A percentile compares a stretch with the other conserved stretches of the same genome.
These are phyloP conservation scores for Amazona vittata DNA, from an alignment of 2,113 vertebrate genomes.

Conservation along the genomic window DNA sequence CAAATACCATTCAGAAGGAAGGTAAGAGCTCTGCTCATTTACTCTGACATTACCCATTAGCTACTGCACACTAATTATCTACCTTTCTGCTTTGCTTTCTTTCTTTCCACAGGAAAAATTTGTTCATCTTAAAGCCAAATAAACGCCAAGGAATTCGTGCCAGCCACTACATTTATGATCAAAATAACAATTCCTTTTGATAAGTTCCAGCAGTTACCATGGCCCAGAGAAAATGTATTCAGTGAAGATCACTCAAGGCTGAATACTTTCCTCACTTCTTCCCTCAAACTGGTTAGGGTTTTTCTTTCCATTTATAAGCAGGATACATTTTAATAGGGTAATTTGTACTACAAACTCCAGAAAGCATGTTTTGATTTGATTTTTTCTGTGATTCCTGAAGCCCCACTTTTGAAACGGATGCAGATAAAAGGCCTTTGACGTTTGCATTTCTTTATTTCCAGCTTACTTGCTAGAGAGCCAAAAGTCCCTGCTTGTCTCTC, in stretches of 20 bases:
- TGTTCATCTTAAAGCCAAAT: constrained; percentile 19
- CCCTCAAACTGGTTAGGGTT: not conserved
- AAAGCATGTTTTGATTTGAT: constrained; percentile 3
- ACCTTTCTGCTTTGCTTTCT: not conserved
- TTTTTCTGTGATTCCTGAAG: not conserved
- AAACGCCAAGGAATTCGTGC: constrained; percentile 47
- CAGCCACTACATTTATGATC: constrained; percentile 36
- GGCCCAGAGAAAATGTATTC: constrained; percentile 57
- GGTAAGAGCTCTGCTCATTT: not conserved
- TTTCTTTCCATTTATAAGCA: not conserved
- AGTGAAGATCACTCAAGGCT: constrained; percentile 33
- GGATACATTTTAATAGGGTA: constrained; percentile 21
- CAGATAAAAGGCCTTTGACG: not conserved
- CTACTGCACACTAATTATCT: constrained; percentile 12
- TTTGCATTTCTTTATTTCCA: not conserved
- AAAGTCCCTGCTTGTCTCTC: constrained; percentile 13
- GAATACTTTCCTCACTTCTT: constrained; percentile 7
- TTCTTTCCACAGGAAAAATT: not conserved
- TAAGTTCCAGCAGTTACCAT: constrained; percentile 46
- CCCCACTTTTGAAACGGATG: not conserved
- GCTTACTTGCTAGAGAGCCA: constrained; percentile 21
- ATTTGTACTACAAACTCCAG: constrained; percentile 54
- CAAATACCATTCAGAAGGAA: not conserved
- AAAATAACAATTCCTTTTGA: constrained; percentile 53
- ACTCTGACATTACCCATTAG: constrained; percentile 21